Conservation (phyloP, 2,888 invertebrate species). For the Agonopterix arenella region DNA sequence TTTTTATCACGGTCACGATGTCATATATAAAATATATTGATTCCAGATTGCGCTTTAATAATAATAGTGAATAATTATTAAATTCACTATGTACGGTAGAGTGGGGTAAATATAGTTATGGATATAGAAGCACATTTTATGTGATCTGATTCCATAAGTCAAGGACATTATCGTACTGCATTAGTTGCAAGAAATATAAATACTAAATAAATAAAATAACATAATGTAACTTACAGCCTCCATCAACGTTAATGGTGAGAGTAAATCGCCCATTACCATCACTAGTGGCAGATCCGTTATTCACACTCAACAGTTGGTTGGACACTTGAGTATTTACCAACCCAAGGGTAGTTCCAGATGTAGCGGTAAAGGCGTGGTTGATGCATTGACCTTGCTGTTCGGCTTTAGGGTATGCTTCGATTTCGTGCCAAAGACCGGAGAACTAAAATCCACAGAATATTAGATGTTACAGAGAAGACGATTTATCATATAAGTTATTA, state of each 20-base stretch:
- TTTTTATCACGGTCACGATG: no score
- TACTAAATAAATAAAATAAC: no score
- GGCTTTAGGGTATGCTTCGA: conserved; percentile 44
- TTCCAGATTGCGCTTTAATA: no score
- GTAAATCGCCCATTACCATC: conserved; percentile 37
- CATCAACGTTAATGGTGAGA: conserved; percentile 14
- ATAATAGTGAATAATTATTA: no score
- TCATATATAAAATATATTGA: no score
- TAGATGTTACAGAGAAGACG: conserved; percentile 3
- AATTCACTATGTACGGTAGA: no score
- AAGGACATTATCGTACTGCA: no score
- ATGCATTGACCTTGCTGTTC: conserved; percentile 44
- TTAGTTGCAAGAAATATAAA: no score
- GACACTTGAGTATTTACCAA: conserved; percentile 32
- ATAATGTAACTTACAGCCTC: conserved; percentile 35
- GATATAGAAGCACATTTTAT: no score
- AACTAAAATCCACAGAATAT: conserved; percentile 31
- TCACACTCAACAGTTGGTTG: conserved; percentile 25
- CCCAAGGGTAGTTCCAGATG: conserved; percentile 20
- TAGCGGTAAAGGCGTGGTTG: conserved; percentile 24
- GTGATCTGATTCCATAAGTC: neutral
- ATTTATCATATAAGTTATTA: neutral
- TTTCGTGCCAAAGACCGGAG: conserved; percentile 45
- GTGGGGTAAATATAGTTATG: no score
- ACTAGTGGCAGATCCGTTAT: conserved; percentile 24